A percentile compares a stretch with the other conserved stretches of the same genome.
Evolutionary conservation across 2,888 invertebrate genomes (phyloP).

Genomic region (Trichopoda pennipes): DNA sequence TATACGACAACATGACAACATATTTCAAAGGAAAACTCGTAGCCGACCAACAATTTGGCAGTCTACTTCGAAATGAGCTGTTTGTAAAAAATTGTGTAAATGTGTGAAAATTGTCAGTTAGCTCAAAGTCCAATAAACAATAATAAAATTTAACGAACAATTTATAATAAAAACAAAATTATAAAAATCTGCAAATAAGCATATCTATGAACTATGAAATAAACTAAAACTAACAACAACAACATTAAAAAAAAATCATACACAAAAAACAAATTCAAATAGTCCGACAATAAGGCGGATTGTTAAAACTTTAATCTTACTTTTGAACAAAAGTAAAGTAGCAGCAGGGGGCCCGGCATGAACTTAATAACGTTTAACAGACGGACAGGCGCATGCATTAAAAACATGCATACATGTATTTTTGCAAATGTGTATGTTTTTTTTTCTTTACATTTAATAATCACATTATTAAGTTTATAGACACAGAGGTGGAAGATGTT

Average conservation of each 20-base stretch:
- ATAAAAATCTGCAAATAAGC: constrained; percentile 53
- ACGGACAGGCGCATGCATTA: neutral
- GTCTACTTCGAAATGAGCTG: constrained; percentile 36
- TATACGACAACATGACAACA: neutral
- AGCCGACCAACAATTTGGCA: neutral
- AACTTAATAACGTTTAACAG: constrained; percentile 26
- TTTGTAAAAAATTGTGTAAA: constrained; percentile 50
- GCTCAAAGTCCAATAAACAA: constrained; percentile 60
- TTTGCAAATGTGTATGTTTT: neutral
- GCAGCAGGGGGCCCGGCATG: constrained; percentile 58
- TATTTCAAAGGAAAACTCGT: neutral
- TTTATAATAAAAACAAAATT: constrained; percentile 24
- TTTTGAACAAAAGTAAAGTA: constrained; percentile 14
- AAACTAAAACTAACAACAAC: neutral
- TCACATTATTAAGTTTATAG: constrained; percentile 24
- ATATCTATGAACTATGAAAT: constrained; percentile 27
- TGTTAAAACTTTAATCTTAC: neutral
- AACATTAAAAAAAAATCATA: constrained; percentile 42
- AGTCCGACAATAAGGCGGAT: constrained; percentile 10
- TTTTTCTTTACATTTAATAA: neutral
- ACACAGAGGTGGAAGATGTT: constrained; percentile 53
- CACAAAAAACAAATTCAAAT: constrained; percentile 27
- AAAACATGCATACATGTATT: neutral
- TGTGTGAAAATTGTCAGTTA: constrained; percentile 64
- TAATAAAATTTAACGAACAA: constrained; percentile 59